Evolutionary conservation across 35 echinoderm and acorn worm genomes (phyloP), one percentile per base, ranked within the genome.

Genomic region (Apostichopus japonicus): DNA sequence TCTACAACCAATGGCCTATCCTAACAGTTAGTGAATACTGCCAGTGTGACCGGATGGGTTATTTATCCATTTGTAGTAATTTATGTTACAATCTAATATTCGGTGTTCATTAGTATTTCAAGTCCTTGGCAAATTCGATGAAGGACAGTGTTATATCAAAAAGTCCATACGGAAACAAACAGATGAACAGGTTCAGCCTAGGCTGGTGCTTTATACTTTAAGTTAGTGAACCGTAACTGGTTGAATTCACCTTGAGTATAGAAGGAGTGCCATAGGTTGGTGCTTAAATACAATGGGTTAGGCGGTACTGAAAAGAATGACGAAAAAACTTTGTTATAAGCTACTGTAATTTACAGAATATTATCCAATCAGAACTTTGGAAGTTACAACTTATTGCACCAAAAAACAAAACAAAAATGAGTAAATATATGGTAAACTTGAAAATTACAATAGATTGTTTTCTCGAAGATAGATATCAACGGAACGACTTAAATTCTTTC

Each of bases 281-380:
- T 84, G 54, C 53, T 54, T 56, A 24, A 84, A 84, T 54, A 84
- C 81, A 84, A 84, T 84, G 16, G 23, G 54, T 7, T 17, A 11
- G 13, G 56, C 10, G 81, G n/a, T 22, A 62, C 10, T 58, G 56
- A 57, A 84, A 10, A 84, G 22, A 17, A 10, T 55, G 19, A 84
- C 54, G 54, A 84, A 23, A 23, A n/a, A 58, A 84, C 57, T 58
- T 57, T 84, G 81, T 84, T 84, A 84, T 84, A 84, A 84, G 81
- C 81, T 84, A 54, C 81, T 84, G 81, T 53, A 58, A 6, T 84
- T 24, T 84, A 23, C 54, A 58, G 1, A 75, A 75, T 19, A 21
- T 75, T 21, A 24, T 84, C 55, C 81, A 58, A 55, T 14, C 17
- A 59, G 23, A 17, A 55, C 17, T 22, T 57, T 23, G 56, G 6